These are phyloP conservation scores for Synanthedon myopaeformis DNA, from an alignment of 2,888 invertebrate genomes.

Conservation along the genomic window DNA sequence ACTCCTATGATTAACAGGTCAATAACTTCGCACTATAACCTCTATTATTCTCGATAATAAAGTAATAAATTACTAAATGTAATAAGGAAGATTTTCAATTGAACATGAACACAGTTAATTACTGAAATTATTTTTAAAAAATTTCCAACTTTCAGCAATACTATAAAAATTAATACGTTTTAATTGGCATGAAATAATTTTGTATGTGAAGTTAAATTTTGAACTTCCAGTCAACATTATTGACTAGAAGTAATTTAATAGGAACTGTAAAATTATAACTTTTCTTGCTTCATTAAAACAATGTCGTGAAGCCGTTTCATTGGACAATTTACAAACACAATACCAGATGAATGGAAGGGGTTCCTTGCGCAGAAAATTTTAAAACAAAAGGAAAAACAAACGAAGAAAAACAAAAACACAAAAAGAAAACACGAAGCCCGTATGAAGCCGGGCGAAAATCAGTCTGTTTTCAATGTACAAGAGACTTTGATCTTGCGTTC, in stretches of 20 bases:
- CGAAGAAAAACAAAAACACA: conserved; percentile 14
- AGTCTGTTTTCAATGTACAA: conserved; percentile 10
- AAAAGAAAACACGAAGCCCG: conserved; percentile 20
- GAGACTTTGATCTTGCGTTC: conserved; percentile 52
- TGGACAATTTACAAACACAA: conserved; percentile 17
- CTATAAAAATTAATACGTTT: no score
- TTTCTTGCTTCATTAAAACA: not conserved
- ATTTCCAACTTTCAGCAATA: no score
- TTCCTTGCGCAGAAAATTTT: conserved; percentile 15
- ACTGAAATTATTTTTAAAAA: no score
- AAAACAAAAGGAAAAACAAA: conserved; percentile 23
- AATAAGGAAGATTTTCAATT: no score
- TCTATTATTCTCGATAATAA: conserved; percentile 20
- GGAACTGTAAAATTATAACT: no score
- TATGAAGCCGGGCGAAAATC: conserved; percentile 22
- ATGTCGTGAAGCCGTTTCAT: not conserved
- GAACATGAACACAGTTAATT: no score
- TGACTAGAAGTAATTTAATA: no score
- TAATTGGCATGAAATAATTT: no score
- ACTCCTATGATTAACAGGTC: conserved; percentile 37
- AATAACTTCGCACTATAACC: conserved; percentile 27
- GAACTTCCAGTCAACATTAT: no score
- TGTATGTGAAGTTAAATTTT: no score
- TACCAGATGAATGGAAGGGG: conserved; percentile 18
- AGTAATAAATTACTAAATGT: conserved; percentile 13